Percentiles rank a stretch among this genome's conserved stretches.
These are phyloP conservation scores for Papilio dardanus DNA, from an alignment of 1,140 invertebrate genomes.

Conservation along the genomic window DNA sequence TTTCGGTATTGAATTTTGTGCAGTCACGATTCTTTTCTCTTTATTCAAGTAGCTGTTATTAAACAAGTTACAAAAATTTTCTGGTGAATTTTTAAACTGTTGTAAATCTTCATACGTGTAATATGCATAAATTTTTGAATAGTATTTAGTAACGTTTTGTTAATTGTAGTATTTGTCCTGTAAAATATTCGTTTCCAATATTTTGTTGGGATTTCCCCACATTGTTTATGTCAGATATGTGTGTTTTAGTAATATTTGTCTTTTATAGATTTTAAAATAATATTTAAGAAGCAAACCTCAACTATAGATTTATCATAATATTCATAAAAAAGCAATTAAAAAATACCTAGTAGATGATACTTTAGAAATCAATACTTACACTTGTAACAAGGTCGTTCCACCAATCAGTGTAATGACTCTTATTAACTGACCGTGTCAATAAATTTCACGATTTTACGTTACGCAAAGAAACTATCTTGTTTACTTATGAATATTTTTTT, in stretches of 20 bases:
- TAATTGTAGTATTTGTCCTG: background rate
- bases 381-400: conserved; percentile 29
- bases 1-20: no score
- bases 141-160: background rate
- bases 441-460: conserved; percentile 16
- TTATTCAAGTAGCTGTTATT: background rate
- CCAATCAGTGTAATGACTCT: conserved; percentile 12
- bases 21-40: no score
- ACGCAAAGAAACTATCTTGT: conserved; percentile 5
- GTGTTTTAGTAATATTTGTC: background rate
- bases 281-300: no score
- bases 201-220: no score
- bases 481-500: background rate
- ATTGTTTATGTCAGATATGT: no score
- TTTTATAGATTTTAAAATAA: no score
- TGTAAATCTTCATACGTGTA: background rate
- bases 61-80: background rate
- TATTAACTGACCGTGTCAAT: conserved; percentile 38
- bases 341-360: conserved; percentile 6
- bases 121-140: background rate
- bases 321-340: conserved; percentile 12
- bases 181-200: no score
- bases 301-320: background rate
- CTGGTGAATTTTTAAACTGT: background rate
- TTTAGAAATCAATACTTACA: conserved; percentile 29